Evolutionary conservation across 2,113 vertebrate species (phyloP).

Genomic region (Tympanuchus pallidicinctus): DNA sequence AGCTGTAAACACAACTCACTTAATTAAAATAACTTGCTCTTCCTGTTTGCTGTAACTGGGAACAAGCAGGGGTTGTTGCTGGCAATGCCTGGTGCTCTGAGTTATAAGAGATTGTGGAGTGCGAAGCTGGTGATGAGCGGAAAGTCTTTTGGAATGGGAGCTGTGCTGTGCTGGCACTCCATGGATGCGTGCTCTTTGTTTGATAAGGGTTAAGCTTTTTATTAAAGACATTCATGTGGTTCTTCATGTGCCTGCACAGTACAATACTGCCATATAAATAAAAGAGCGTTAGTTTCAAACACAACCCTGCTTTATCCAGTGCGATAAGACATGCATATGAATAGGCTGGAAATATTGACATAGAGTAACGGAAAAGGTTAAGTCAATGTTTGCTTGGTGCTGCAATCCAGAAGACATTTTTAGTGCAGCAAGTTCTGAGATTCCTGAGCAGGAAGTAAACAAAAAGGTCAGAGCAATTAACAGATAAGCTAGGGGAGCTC

Average conservation of each 20-base stretch:
- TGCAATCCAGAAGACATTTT: constrained; percentile 39
- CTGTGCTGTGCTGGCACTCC: fast-evolving
- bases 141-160: background rate
- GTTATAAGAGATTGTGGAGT: background rate
- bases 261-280: background rate
- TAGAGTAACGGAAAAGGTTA: constrained; percentile 69
- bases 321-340: constrained; percentile 54
- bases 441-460: constrained; percentile 57
- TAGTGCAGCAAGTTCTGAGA: constrained; percentile 34
- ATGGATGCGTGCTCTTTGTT: background rate
- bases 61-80: fast-evolving
- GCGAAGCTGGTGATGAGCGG: background rate
- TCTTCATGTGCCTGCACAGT: background rate
- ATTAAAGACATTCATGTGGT: background rate
- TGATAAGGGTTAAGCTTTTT: constrained; percentile 23
- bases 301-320: background rate
- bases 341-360: constrained; percentile 56
- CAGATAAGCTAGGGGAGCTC: constrained; percentile 28
- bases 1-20: background rate
- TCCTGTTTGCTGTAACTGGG: background rate
- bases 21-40: background rate
- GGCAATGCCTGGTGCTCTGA: background rate
- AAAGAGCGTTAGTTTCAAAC: constrained; percentile 23
- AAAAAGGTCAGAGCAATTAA: constrained; percentile 79
- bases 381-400: constrained; percentile 74